Conservation (phyloP, 2,888 invertebrate species). For the Cremastinae sp. region DNA sequence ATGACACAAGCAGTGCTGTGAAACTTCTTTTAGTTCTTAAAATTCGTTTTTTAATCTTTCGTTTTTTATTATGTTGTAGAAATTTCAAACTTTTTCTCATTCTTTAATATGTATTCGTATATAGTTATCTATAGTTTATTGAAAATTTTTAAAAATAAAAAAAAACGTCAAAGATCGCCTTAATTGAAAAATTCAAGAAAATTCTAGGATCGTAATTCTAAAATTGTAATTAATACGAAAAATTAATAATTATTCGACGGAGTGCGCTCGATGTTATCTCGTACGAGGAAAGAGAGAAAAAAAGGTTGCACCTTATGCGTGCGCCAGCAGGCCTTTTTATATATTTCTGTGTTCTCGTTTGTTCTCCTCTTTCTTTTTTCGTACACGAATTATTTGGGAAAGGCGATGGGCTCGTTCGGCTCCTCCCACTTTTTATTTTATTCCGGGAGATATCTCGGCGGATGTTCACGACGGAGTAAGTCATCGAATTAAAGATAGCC, state of each 20-base stretch:
- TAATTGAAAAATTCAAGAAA: neutral
- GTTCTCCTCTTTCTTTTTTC: neutral
- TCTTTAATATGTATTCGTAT: too few species aligned
- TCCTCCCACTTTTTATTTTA: conserved; percentile 37
- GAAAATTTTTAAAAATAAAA: too few species aligned
- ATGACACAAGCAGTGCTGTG: too few species aligned
- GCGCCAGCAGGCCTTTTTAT: conserved; percentile 13
- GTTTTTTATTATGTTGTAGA: too few species aligned
- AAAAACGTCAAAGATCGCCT: too few species aligned
- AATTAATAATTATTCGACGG: conserved; percentile 37
- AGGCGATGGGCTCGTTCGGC: conserved; percentile 16
- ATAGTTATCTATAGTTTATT: too few species aligned
- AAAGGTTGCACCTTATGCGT: conserved; percentile 4
- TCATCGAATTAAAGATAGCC: conserved; percentile 73
- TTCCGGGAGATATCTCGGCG: conserved; percentile 52
- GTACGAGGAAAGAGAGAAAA: conserved; percentile 3
- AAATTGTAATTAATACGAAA: neutral
- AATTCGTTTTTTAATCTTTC: too few species aligned
- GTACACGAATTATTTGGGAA: conserved; percentile 35
- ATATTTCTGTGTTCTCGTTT: conserved; percentile 25
- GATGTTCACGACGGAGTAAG: conserved; percentile 69
- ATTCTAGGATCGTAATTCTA: neutral
- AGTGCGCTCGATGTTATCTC: neutral
- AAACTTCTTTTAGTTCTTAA: too few species aligned
- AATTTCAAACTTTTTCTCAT: too few species aligned